phyloP scores from a whole-genome alignment of 2,113 vertebrate genomes.

The Phyllostomus hastatus region DNA sequence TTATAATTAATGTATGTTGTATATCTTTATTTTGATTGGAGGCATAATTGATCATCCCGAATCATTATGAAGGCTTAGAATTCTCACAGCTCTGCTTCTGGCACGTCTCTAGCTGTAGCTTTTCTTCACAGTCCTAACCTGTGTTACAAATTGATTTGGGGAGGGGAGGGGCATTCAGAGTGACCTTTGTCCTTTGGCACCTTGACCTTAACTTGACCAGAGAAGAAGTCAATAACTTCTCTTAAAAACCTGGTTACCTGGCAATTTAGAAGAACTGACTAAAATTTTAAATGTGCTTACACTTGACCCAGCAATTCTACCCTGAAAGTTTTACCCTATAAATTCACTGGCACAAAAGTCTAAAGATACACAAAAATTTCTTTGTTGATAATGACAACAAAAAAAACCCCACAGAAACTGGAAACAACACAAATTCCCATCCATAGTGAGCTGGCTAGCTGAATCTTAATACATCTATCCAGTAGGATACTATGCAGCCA shows the following conservation, averaged over 20 bases:
- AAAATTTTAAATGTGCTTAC: constrained; percentile 53
- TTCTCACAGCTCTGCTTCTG: neutral
- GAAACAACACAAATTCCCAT: neutral
- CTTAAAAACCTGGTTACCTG: neutral
- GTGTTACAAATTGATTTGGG: constrained; percentile 2
- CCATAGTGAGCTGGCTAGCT: neutral
- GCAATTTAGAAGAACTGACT: constrained; percentile 51
- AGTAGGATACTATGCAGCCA: neutral
- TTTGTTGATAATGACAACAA: neutral
- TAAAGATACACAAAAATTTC: neutral
- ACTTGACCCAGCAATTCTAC: constrained; percentile 2
- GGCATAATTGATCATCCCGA: neutral
- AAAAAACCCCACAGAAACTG: neutral
- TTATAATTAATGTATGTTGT: neutral
- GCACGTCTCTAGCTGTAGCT: neutral
- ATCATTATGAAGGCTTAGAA: neutral
- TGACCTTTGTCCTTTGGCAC: neutral
- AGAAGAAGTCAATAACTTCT: constrained; percentile 29
- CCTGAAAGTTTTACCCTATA: neutral
- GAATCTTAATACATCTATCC: neutral
- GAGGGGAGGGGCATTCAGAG: neutral
- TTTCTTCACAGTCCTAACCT: neutral
- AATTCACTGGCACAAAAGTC: neutral
- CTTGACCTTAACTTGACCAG: constrained; percentile 1
- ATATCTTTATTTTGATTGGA: neutral